Conservation (phyloP, 2,113 vertebrate species). For the Pygoscelis antarcticus region DNA sequence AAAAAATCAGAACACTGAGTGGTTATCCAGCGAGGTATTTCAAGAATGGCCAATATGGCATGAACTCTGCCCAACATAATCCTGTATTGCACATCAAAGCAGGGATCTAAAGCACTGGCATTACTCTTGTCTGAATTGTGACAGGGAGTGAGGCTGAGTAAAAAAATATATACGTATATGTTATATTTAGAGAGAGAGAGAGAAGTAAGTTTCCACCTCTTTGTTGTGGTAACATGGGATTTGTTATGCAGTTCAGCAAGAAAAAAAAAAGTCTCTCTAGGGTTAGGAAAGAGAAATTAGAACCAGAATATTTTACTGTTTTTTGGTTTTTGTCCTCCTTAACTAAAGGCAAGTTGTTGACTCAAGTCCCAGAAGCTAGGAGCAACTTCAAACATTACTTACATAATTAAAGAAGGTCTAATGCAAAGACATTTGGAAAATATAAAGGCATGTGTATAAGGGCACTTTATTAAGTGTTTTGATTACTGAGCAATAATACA, state of each 20-base stretch:
- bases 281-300: constrained; percentile 6
- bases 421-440: background rate
- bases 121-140: background rate
- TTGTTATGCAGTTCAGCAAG: background rate
- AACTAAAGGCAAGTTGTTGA: constrained; percentile 7
- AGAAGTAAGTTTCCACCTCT: constrained; percentile 15
- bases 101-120: background rate
- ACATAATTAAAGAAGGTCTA: background rate
- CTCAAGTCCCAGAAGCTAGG: constrained; percentile 7
- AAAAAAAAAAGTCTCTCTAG: background rate
- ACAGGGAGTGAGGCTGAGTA: background rate
- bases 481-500: background rate
- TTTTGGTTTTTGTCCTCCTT: background rate
- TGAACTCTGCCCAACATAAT: background rate
- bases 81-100: background rate
- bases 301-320: background rate
- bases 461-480: background rate
- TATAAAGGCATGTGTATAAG: background rate
- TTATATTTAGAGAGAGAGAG: background rate
- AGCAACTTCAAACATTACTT: constrained; percentile 28
- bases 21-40: background rate
- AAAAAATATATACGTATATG: background rate
- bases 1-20: background rate
- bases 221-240: background rate
- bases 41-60: background rate